Evolutionary conservation across 2,797 vertebrate species (phyloP).

Genomic region (Nannoperca obscura): DNA sequence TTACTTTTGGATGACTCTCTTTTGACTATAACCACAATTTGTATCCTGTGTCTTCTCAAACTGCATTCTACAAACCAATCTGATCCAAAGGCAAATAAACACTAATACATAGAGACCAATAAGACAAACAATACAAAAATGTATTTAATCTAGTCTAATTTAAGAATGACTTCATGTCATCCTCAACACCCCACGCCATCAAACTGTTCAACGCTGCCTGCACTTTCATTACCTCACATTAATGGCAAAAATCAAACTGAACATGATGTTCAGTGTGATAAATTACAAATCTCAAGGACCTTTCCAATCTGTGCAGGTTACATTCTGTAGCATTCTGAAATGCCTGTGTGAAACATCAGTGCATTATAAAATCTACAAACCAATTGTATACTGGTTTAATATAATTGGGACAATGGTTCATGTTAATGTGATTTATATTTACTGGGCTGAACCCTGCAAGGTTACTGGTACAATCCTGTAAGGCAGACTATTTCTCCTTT

Average conservation of each 20-base stretch:
- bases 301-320: neutral
- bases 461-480: neutral
- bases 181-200: neutral
- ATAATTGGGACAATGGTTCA: neutral
- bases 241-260: neutral
- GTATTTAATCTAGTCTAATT: neutral
- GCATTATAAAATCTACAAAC: neutral
- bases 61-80: neutral
- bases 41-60: neutral
- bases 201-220: neutral
- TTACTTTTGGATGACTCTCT: neutral
- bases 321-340: neutral
- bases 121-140: neutral
- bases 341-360: neutral
- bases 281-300: neutral
- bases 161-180: neutral
- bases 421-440: neutral
- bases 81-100: neutral
- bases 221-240: neutral
- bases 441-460: neutral
- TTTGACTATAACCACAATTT: neutral
- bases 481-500: neutral
- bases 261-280: neutral
- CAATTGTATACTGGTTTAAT: neutral
- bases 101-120: neutral